Evolutionary conservation across 2,113 vertebrate species (phyloP).

Genomic region (Tyto alba): DNA sequence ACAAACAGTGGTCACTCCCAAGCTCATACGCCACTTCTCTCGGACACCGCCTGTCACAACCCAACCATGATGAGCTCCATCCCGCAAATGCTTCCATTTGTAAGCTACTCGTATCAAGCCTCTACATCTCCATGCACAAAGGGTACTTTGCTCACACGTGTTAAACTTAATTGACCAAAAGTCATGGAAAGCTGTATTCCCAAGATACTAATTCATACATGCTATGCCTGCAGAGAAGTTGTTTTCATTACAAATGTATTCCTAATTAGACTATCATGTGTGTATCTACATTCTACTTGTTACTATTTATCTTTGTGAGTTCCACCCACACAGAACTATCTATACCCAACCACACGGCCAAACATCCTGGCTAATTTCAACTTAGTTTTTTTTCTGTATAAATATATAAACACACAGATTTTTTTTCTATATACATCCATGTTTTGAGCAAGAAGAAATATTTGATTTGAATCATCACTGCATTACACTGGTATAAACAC

Average conservation of each 20-base stretch:
- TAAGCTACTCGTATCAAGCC: neutral
- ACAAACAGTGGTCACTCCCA: neutral
- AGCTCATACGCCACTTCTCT: neutral
- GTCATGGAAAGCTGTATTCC: neutral
- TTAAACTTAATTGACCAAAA: neutral
- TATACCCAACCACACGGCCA: conserved; percentile 13
- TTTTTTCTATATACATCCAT: conserved; percentile 12
- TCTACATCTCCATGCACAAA: neutral
- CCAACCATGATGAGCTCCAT: neutral
- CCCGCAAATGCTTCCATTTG: neutral
- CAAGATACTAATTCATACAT: neutral
- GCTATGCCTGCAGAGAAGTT: neutral
- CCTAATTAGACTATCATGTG: neutral
- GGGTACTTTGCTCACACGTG: neutral
- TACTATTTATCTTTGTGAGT: neutral
- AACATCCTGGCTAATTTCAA: conserved; percentile 12
- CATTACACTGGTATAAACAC: conserved; percentile 24
- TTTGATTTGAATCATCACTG: conserved; percentile 21
- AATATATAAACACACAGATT: conserved; percentile 14
- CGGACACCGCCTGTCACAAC: neutral
- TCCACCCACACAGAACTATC: neutral
- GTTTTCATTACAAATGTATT: neutral
- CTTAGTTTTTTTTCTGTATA: neutral
- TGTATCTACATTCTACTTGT: neutral
- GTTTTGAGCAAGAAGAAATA: conserved; percentile 9